phyloP scores from a whole-genome alignment of 2,797 vertebrate species.

The Labroides dimidiatus region DNA sequence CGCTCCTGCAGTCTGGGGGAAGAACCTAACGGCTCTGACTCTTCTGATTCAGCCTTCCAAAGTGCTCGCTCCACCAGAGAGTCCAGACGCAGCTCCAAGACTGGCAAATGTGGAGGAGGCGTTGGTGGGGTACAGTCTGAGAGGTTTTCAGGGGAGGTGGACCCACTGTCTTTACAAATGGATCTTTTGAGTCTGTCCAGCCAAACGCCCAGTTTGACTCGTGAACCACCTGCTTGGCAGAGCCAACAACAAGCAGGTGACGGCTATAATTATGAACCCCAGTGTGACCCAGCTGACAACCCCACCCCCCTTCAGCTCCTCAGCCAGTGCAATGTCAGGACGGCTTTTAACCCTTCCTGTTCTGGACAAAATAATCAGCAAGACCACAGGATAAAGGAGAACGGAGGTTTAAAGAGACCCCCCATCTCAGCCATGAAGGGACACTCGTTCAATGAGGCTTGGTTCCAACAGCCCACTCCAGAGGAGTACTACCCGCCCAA shows the following conservation, averaged over 20 bases:
- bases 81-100: slow-evolving; percentile 93
- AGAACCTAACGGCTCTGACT: slow-evolving; percentile 95
- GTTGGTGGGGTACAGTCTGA: slow-evolving; percentile 75
- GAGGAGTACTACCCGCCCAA: slow-evolving; percentile 92
- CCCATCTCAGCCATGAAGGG: slow-evolving; percentile 90
- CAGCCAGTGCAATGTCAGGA: slow-evolving; percentile 95
- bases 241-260: slow-evolving; percentile 83
- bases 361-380: slow-evolving; percentile 80
- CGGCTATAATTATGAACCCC: slow-evolving; percentile 87
- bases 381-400: slow-evolving; percentile 90
- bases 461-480: slow-evolving; percentile 86
- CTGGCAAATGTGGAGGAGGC: slow-evolving; percentile 86
- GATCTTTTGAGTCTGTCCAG: slow-evolving; percentile 97
- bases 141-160: slow-evolving; percentile 92
- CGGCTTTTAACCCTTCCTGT: slow-evolving; percentile 85
- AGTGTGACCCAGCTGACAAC: slow-evolving; percentile 81
- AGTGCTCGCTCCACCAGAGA: slow-evolving; percentile 94
- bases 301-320: slow-evolving; percentile 91
- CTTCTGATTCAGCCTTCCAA: slow-evolving; percentile 96
- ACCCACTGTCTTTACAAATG: slow-evolving; percentile 97
- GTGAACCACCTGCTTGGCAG: slow-evolving; percentile 92
- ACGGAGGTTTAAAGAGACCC: slow-evolving; percentile 87
- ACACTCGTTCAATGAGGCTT: slow-evolving; percentile 90
- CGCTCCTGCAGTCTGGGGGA: slow-evolving; percentile 94
- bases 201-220: slow-evolving; percentile 93